A percentile compares a stretch with the other conserved stretches of the same genome.
phyloP scores from a whole-genome alignment of 1,140 invertebrate genomes.

The Harpegnathos saltator region DNA sequence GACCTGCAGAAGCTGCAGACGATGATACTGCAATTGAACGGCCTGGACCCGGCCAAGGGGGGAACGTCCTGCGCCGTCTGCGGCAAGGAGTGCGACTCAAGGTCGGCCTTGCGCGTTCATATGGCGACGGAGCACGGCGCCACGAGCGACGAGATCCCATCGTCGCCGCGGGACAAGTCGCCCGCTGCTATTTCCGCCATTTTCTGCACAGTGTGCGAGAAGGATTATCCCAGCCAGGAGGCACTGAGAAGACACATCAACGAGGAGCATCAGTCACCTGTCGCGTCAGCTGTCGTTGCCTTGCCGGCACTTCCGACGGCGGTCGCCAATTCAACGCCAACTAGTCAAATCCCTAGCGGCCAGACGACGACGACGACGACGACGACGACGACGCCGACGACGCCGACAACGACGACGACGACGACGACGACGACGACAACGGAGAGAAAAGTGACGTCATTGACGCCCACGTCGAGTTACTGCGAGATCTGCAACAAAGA shows the following conservation, averaged over 20 bases:
- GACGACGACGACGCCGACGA: constrained; percentile 22
- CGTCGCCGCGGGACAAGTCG: constrained; percentile 65
- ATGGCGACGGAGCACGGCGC: constrained; percentile 88
- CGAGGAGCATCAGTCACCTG: constrained; percentile 86
- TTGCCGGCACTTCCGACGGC: constrained; percentile 68
- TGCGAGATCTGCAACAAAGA: constrained; percentile 99
- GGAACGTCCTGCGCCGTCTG: constrained; percentile 88
- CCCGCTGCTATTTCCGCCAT: constrained; percentile 39
- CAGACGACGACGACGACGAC: constrained; percentile 38
- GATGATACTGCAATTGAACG: constrained; percentile 96
- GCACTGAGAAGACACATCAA: constrained; percentile 87
- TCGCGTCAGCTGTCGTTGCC: constrained; percentile 60
- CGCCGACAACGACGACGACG: constrained; percentile 10
- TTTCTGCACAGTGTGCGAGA: constrained; percentile 87
- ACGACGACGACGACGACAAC: constrained; percentile 32
- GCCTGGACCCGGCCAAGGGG: constrained; percentile 87
- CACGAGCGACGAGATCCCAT: constrained; percentile 73
- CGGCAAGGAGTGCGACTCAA: constrained; percentile 88
- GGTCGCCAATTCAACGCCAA: constrained; percentile 64
- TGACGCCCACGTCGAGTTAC: constrained; percentile 93
- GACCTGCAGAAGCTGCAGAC: constrained; percentile 95
- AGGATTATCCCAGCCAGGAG: constrained; percentile 86
- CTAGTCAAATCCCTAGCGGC: constrained; percentile 59
- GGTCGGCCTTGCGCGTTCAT: constrained; percentile 87
- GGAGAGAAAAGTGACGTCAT: constrained; percentile 79